Evolutionary conservation across 2,797 vertebrate species (phyloP).

Genomic region (Liparis tanakae): DNA sequence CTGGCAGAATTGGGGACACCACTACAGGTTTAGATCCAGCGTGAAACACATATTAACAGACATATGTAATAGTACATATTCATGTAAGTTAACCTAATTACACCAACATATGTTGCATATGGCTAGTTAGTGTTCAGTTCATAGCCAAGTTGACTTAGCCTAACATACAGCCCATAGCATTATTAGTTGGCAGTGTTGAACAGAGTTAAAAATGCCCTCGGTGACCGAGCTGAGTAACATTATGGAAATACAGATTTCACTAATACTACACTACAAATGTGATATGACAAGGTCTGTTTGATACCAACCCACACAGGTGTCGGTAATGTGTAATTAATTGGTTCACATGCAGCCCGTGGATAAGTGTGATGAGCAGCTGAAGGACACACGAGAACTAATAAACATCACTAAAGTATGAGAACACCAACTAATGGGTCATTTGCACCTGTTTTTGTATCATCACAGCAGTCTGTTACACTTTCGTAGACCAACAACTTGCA

Average conservation of each 20-base stretch:
- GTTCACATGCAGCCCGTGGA: neutral
- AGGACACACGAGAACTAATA: slow-evolving; percentile 4
- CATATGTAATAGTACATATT: no score
- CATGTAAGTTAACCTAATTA: neutral
- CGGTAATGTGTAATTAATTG: neutral
- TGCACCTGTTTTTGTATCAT: slow-evolving; percentile 8
- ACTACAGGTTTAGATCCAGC: no score
- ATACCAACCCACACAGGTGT: slow-evolving; percentile 7
- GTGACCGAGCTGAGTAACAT: neutral
- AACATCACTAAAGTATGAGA: slow-evolving; percentile 1
- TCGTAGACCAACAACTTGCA: neutral
- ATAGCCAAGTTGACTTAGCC: neutral
- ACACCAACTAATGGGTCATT: slow-evolving; percentile 31
- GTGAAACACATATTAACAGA: no score
- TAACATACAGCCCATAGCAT: no score
- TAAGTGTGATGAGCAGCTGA: neutral
- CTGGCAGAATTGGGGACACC: no score
- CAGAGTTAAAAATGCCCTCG: no score
- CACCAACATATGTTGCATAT: neutral
- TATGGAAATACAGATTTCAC: neutral
- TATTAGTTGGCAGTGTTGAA: neutral
- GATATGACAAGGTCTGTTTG: rapidly evolving
- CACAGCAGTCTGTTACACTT: neutral
- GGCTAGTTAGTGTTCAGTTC: neutral
- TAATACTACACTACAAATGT: neutral